Evolutionary conservation across 2,113 vertebrate species (phyloP), one percentile per base, ranked within the genome.

Genomic region (Chlorocebus sabaeus): DNA sequence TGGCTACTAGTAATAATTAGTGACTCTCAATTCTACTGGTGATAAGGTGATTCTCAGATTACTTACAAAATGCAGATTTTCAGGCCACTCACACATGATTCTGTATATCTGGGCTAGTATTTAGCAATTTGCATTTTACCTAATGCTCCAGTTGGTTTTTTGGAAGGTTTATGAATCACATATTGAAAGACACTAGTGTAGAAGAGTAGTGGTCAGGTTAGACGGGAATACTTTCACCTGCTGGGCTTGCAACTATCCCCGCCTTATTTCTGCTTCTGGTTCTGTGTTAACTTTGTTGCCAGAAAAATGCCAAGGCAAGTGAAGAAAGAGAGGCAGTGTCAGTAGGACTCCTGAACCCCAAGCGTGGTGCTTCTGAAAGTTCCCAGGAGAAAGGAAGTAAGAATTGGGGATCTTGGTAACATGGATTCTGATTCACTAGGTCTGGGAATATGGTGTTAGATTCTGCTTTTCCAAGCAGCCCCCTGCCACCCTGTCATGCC

Each of bases 191-290:
- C 18, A 20, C 2, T 4, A 5, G 16, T 35, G 5, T 27, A 30
- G 8, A 25, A 7, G 18, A 12, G 14, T 2, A 12, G 14, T 2
- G 25, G 5, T n/a, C 11, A 3, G 30, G 0, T 11, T 1, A 30
- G 14, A 68, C 11, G 38, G 75, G 16, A 11, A 4, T 48, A 1
- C 43, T 86, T n/a, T 73, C 18, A 48, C 35, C 23, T 32, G 7
- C 40, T n/a, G 38, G 13, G 35, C 40, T 95, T 61, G 61, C 55
- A 40, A 52, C 38, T 48, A 12, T n/a, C 50, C 14, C 59, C 38
- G 40, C 14, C 50, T 16, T 79, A 73, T 20, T 8, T 10, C 59
- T 55, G 27, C 4, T 14, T 12, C 4, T 27, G 23, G 17, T 32
- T 73, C 78, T 27, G 10, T 10, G 2, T 30, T 76, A 30, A 3